phyloP scores from a whole-genome alignment of 2,113 vertebrate species.

The Amphilophus citrinellus region DNA sequence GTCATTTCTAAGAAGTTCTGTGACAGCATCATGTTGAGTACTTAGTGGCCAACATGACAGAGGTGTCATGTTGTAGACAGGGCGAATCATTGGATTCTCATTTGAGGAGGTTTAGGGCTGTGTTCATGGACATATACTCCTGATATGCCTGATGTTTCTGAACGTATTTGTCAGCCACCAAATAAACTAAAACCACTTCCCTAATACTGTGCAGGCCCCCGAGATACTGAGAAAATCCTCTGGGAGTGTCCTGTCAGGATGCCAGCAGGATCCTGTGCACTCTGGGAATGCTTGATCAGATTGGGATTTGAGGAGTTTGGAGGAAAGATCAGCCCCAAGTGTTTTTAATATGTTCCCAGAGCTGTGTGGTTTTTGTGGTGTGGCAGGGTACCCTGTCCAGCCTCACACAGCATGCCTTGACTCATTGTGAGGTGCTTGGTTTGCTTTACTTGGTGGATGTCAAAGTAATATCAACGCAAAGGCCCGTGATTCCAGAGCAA shows the following conservation, averaged over 20 bases:
- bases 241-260: neutral
- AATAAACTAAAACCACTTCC: neutral
- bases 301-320: neutral
- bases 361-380: no score
- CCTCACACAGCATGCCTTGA: no score
- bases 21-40: neutral
- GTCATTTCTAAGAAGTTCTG: constrained; percentile 19
- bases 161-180: neutral
- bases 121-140: constrained; percentile 3
- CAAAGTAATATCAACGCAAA: neutral
- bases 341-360: no score
- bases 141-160: neutral
- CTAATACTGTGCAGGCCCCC: neutral
- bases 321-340: neutral
- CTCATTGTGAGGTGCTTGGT: neutral
- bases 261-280: neutral
- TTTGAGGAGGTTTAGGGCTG: neutral
- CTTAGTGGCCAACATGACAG: neutral
- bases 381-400: no score
- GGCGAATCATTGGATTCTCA: neutral
- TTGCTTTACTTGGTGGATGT: neutral
- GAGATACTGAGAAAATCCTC: neutral
- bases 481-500: neutral
- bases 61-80: neutral
- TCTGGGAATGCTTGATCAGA: neutral